Percentiles rank a stretch among this genome's conserved stretches.
Evolutionary conservation across 1,140 invertebrate genomes (phyloP).

Genomic region (Ptiloglossa arizonensis): DNA sequence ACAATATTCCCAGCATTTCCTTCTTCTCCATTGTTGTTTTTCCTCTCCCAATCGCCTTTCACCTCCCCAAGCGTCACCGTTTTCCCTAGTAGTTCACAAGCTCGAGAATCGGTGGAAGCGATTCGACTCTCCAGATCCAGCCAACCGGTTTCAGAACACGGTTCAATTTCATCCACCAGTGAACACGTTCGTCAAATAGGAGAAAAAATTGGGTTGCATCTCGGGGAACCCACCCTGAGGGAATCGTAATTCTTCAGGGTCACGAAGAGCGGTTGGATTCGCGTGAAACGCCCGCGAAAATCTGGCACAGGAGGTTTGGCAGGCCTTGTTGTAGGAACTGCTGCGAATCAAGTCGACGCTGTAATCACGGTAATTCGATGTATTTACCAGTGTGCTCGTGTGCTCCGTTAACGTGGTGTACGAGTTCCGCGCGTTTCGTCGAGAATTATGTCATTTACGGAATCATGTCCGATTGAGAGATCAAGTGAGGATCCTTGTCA

Average conservation of each 20-base stretch:
- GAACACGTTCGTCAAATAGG: background rate
- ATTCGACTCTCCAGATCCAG: no score
- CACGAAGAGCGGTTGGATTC: background rate
- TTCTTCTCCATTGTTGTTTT: no score
- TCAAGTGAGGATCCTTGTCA: background rate
- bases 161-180: conserved; percentile 41
- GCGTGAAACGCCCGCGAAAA: conserved; percentile 8
- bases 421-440: background rate
- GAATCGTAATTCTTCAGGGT: conserved; percentile 25
- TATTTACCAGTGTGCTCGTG: background rate
- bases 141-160: conserved; percentile 26
- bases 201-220: conserved; percentile 13
- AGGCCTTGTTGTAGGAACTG: background rate
- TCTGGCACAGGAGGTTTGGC: background rate
- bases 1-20: no score
- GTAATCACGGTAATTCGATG: conserved; percentile 1
- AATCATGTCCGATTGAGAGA: background rate
- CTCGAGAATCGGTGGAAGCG: background rate
- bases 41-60: no score
- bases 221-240: background rate
- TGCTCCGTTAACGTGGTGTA: background rate
- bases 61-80: background rate
- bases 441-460: background rate
- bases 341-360: background rate
- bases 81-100: no score